These are phyloP conservation scores for Lytechinus variegatus DNA, from an alignment of 35 echinoderm and acorn worm genomes.

Conservation along the genomic window DNA sequence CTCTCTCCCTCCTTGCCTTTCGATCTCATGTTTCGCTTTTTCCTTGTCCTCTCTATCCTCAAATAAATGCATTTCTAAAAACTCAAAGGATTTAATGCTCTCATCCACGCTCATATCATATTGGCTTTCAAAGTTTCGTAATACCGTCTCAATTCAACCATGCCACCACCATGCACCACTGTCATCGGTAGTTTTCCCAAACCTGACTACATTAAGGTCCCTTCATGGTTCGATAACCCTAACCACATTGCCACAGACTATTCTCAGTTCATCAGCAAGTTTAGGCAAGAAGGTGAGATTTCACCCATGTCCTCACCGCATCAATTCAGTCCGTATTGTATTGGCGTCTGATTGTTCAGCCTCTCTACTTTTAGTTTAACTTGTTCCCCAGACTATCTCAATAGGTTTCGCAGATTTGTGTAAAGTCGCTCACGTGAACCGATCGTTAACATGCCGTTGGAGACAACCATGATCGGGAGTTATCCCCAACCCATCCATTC, in stretches of 20 bases:
- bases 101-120: too few species aligned
- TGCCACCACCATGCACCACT: background rate
- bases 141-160: too few species aligned
- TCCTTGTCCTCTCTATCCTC: too few species aligned
- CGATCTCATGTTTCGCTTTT: too few species aligned
- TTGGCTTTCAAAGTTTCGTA: too few species aligned
- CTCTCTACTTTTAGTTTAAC: background rate
- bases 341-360: background rate
- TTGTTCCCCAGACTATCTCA: background rate
- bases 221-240: background rate
- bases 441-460: background rate
- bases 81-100: too few species aligned
- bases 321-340: background rate
- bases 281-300: background rate
- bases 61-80: too few species aligned
- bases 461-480: slow-evolving; percentile 14
- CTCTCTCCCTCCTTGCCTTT: too few species aligned
- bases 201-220: background rate
- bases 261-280: background rate
- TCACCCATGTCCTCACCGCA: too few species aligned
- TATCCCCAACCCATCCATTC: background rate
- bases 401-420: background rate
- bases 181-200: slow-evolving; percentile 24
- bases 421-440: background rate
- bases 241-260: background rate